Evolutionary conservation across 2,113 vertebrate genomes (phyloP), one percentile per base, ranked within the genome.

Genomic region (Nycticryphes semicollaris): DNA sequence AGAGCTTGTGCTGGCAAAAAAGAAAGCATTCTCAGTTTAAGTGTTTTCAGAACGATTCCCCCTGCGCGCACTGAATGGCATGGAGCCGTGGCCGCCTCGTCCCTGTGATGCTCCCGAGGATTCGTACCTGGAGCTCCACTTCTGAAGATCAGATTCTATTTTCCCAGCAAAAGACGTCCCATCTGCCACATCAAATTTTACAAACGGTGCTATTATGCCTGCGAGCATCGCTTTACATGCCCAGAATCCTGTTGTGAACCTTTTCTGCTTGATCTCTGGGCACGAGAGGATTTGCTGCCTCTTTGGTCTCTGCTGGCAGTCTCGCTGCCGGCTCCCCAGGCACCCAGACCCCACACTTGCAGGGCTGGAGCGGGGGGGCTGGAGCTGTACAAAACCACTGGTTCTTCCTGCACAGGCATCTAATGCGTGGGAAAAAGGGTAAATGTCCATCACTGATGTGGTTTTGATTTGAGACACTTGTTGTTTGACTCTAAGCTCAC

Each of bases 321-420:
- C 6, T 2, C 1, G 14, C 73, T 13, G 35, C 43, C 18, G 8
- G n/a, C 63, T 79, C 85, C 64, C 69, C 7, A 28, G 67, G 76
- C 2, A 1, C 35, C 0, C 8, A 18, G 24, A 3, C 12, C 3
- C 10, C 1, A 5, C 3, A 4, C 6, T 18, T 4, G 2, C 23
- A 9, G 22, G 1, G 12, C 64, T 41, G 5, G 30, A 47, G 47
- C n/a, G n/a, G 54, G 37, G 12, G 67, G 48, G 56, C 66, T 23
- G 3, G 0, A 1, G 51, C 66, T 10, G 13, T 28, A 4, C 3
- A 8, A 27, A 48, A 37, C 62, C 17, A 28, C 30, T 23, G 22
- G 4, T 23, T 43, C 59, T 28, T 12, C 73, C 64, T 1, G 1
- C 11, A 18, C 1, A 1, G 33, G 9, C 47, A 12, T 28, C 64